Evolutionary conservation across 2,888 invertebrate species (phyloP), one percentile per base, ranked within the genome.

Genomic region (Plebejus melissa): DNA sequence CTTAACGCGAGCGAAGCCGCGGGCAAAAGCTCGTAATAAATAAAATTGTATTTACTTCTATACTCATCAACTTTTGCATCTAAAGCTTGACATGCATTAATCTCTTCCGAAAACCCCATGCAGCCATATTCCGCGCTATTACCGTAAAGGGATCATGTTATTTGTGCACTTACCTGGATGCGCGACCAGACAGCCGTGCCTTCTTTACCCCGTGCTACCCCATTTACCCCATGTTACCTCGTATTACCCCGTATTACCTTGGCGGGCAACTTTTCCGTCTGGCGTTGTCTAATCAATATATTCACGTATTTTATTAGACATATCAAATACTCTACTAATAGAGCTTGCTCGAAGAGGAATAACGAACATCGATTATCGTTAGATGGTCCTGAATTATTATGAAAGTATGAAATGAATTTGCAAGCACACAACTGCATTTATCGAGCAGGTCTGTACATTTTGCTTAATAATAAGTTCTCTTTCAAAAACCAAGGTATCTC

Each of bases 271-370:
- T 86, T 85, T 86, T 84, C 85, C 80, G 81, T 82, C 80, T 82
- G 80, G 82, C 84, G 83, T 82, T 82, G 81, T 83, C 83, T 82
- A 83, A 84, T 85, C 85, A 82, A 84, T 83, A 82, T 79, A 79
- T 79, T 80, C 79, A 79, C 80, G 79, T 81, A 79, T 81, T 81
- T 78, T 79, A 79, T 79, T 80, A 76, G 69, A 41, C 60, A 32
- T 74, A 69, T 74, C 32, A 69, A 28, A 74, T 58, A 60, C 74
- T 60, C 38, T 1, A 22, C 4, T 13, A 32, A 36, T 65, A 65
- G 28, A 13, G 32, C 32, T 32, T 13, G 36, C 65, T 36, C 11
- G 4, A 32, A 32, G 32, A 32, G 1, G 11, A 11, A 11, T 2
- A 58, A 7, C 58, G 1, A 54, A 54, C 54, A 54, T 54, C 58